These are phyloP conservation scores for Amyelois transitella DNA, from an alignment of 1,140 invertebrate species.

Conservation along the genomic window DNA sequence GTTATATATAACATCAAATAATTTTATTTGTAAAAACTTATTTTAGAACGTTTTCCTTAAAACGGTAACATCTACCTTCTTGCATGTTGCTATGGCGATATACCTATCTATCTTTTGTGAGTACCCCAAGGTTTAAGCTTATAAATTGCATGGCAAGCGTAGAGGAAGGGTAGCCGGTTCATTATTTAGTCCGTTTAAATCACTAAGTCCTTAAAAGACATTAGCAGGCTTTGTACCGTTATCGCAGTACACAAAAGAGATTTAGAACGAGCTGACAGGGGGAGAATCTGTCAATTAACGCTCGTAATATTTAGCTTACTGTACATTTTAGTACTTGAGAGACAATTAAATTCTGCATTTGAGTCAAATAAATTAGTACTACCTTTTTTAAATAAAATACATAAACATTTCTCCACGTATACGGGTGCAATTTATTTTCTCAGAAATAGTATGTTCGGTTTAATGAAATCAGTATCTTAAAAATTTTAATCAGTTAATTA, in stretches of 20 bases:
- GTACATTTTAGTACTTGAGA: slow-evolving; percentile 20
- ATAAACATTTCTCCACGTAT: too few species aligned
- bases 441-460: too few species aligned
- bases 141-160: slow-evolving; percentile 64
- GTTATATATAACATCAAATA: too few species aligned
- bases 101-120: background rate
- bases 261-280: slow-evolving; percentile 49
- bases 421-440: too few species aligned
- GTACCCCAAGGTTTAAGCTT: slow-evolving; percentile 46
- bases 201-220: slow-evolving; percentile 75
- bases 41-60: too few species aligned
- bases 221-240: slow-evolving; percentile 72
- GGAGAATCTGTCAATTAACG: slow-evolving; percentile 53
- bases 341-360: slow-evolving; percentile 4
- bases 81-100: background rate
- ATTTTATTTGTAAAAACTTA: too few species aligned
- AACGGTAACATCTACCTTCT: too few species aligned
- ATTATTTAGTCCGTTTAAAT: slow-evolving; percentile 75
- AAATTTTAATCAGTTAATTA: too few species aligned
- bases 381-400: too few species aligned
- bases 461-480: too few species aligned
- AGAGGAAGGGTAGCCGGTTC: slow-evolving; percentile 64
- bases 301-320: slow-evolving; percentile 47
- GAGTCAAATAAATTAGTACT: slow-evolving; percentile 3
- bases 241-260: slow-evolving; percentile 70